Evolutionary conservation across 23 tunicate genomes (phyloP).

Genomic region (Styela plicata): DNA sequence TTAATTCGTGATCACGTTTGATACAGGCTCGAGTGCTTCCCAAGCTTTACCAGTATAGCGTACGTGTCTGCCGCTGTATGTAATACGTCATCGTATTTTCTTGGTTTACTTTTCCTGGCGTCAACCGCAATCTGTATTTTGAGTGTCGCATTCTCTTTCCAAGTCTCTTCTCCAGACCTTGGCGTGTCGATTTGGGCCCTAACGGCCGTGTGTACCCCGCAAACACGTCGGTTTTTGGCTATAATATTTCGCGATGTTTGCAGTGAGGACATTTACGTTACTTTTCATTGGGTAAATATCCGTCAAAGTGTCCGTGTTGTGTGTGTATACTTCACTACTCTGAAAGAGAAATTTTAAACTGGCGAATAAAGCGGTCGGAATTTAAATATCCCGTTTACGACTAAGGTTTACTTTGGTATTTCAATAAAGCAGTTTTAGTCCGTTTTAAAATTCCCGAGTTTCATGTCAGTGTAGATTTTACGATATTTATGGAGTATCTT

Average conservation of each 20-base stretch:
- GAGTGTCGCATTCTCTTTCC: neutral
- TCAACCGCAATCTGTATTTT: conserved; percentile 8
- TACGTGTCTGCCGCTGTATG: too few relatives aligned
- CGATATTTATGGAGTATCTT: too few relatives aligned
- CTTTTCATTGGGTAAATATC: neutral
- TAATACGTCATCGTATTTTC: too few relatives aligned
- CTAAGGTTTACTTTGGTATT: too few relatives aligned
- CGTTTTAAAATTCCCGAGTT: too few relatives aligned
- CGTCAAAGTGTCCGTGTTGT: too few relatives aligned
- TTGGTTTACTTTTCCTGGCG: neutral
- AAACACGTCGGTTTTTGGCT: neutral
- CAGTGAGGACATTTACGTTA: neutral
- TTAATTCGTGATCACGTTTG: too few relatives aligned
- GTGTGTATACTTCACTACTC: neutral
- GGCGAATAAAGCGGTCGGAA: conserved; percentile 9
- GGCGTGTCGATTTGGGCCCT: neutral
- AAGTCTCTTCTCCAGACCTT: neutral
- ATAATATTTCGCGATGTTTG: neutral
- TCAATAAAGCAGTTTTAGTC: too few relatives aligned
- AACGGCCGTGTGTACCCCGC: conserved; percentile 13
- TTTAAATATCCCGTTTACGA: conserved; percentile 1
- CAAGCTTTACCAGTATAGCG: too few relatives aligned
- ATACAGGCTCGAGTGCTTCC: too few relatives aligned
- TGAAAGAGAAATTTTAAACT: neutral
- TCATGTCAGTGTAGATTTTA: too few relatives aligned